A percentile compares a stretch with the other conserved stretches of the same genome.
Evolutionary conservation across 2,797 vertebrate species (phyloP).

Genomic region (Lacerta viridis): DNA sequence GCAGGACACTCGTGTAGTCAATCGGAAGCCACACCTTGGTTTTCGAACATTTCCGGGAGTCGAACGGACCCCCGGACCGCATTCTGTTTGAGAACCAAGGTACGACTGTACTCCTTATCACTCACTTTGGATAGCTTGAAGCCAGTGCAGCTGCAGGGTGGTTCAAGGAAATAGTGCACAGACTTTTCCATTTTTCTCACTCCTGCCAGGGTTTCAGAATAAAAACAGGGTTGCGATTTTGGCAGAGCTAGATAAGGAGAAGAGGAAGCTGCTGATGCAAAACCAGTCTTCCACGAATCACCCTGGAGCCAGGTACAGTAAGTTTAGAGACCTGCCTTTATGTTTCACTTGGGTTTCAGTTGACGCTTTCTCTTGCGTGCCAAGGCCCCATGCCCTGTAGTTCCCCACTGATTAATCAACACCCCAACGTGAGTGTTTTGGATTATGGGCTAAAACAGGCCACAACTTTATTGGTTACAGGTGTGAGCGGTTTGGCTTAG

Average conservation of each 20-base stretch:
- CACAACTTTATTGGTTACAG: too few species aligned
- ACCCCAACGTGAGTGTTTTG: too few species aligned
- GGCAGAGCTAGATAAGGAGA: constrained; percentile 96
- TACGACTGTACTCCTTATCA: neutral
- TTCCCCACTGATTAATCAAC: too few species aligned
- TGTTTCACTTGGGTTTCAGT: constrained; percentile 4
- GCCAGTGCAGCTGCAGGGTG: constrained; percentile 43
- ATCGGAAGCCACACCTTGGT: too few species aligned
- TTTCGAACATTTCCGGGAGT: too few species aligned
- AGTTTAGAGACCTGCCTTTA: constrained; percentile 46
- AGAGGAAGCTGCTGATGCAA: constrained; percentile 92
- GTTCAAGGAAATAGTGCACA: constrained; percentile 45
- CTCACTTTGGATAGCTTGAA: constrained; percentile 54
- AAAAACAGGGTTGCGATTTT: constrained; percentile 95
- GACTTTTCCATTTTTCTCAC: constrained; percentile 62
- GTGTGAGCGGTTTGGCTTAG: too few species aligned
- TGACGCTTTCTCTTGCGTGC: constrained; percentile 1
- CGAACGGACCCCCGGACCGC: too few species aligned
- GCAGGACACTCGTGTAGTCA: too few species aligned
- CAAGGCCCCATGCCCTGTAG: neutral
- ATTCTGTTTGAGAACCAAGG: too few species aligned
- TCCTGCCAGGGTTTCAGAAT: constrained; percentile 89
- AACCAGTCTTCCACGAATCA: constrained; percentile 92
- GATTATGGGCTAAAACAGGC: too few species aligned
- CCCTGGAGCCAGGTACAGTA: constrained; percentile 91